Conservation (phyloP, 2,888 invertebrate genomes). For the Lasioglossum calceatum region DNA sequence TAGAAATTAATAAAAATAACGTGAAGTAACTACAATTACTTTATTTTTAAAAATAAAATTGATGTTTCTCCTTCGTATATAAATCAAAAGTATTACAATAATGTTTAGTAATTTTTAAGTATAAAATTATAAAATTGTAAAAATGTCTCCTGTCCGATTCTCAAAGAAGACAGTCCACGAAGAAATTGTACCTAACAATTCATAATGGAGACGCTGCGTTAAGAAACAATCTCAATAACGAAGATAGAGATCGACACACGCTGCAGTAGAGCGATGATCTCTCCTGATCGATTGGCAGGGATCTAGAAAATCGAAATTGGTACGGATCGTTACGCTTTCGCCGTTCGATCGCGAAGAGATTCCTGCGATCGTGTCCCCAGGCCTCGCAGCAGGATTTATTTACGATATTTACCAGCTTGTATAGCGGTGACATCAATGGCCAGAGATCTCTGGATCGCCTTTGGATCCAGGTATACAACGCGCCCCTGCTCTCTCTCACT, state of each 20-base stretch:
- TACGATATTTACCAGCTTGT: slow-evolving; percentile 46
- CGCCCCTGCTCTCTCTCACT: slow-evolving; percentile 48
- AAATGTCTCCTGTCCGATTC: neutral
- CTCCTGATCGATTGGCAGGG: neutral
- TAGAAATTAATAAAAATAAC: neutral
- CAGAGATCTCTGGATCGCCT: slow-evolving; percentile 57
- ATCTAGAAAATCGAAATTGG: neutral
- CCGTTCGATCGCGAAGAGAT: slow-evolving; percentile 25
- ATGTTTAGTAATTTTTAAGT: too few species aligned
- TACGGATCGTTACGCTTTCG: slow-evolving; percentile 1
- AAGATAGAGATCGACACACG: neutral
- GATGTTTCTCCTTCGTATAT: too few species aligned
- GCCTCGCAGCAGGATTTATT: slow-evolving; percentile 29
- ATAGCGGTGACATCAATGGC: slow-evolving; percentile 78
- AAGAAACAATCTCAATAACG: neutral
- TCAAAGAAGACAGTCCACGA: neutral
- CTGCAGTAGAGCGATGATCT: neutral
- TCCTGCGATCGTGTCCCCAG: slow-evolving; percentile 1
- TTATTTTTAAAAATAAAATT: too few species aligned
- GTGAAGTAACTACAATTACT: too few species aligned
- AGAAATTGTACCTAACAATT: neutral
- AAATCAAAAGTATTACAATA: too few species aligned
- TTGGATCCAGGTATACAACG: slow-evolving; percentile 75
- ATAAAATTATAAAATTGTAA: too few species aligned
- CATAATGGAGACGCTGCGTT: neutral